A percentile compares a stretch with the other conserved stretches of the same genome.
Evolutionary conservation across 2,113 vertebrate genomes (phyloP).

Genomic region (Cinclus cinclus): DNA sequence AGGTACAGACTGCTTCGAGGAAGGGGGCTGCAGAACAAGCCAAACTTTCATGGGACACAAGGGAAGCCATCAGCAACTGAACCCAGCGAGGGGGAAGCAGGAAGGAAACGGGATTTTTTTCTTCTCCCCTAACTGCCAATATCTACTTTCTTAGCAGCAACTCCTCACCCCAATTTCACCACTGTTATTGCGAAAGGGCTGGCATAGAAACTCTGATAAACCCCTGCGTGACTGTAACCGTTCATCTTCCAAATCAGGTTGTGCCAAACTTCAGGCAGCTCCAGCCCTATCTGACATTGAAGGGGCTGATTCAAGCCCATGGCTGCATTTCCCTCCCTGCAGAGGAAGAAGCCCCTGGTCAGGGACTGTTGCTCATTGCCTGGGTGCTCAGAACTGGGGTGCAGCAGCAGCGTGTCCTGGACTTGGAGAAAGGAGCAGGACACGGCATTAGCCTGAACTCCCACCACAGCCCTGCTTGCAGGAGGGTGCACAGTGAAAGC

Average conservation of each 20-base stretch:
- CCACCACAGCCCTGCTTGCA: background rate
- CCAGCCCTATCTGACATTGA: background rate
- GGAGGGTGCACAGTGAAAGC: background rate
- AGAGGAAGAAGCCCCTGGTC: rapidly evolving
- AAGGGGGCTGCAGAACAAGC: background rate
- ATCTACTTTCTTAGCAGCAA: background rate
- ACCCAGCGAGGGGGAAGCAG: rapidly evolving
- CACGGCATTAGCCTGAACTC: rapidly evolving
- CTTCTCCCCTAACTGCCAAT: background rate
- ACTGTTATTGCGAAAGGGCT: background rate
- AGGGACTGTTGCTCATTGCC: background rate
- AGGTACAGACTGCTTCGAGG: background rate
- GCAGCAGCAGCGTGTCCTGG: background rate
- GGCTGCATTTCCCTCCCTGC: background rate
- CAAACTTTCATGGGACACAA: background rate
- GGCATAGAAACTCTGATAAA: background rate
- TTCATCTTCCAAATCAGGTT: background rate
- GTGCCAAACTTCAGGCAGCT: background rate
- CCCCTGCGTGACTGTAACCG: background rate
- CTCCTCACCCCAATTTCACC: background rate
- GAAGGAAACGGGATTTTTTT: background rate
- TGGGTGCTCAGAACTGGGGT: background rate
- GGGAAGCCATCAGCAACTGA: background rate
- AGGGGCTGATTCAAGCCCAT: background rate
- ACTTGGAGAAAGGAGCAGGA: background rate